A percentile compares a stretch with the other conserved stretches of the same genome.
phyloP scores from a whole-genome alignment of 2,797 vertebrate species.

The Cirrhinus mrigala region DNA sequence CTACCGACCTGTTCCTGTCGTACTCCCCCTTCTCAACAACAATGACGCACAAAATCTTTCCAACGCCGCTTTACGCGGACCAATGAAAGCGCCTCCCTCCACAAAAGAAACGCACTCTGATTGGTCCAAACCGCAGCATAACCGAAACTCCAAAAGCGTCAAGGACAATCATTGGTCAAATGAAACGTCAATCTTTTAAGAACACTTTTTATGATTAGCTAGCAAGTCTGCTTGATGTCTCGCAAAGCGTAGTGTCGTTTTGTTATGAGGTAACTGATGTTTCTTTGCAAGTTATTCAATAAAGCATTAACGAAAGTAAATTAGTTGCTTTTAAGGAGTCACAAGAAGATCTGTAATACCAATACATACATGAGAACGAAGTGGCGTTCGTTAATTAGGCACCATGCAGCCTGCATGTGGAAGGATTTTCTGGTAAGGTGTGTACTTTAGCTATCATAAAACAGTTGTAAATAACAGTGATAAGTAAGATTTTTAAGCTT shows the following conservation, averaged over 20 bases:
- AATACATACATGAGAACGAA: not conserved
- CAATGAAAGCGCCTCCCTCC: slow-evolving; percentile 51
- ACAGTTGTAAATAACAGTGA: not conserved
- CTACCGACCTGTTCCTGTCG: slow-evolving; percentile 49
- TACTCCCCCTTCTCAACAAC: slow-evolving; percentile 40
- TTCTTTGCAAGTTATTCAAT: not conserved
- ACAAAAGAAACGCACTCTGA: slow-evolving; percentile 34
- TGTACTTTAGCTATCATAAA: not conserved
- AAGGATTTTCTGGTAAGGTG: slow-evolving; percentile 2
- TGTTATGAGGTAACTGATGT: not conserved
- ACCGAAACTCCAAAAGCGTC: accelerated
- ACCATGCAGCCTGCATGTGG: not conserved
- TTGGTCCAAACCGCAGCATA: slow-evolving; percentile 64
- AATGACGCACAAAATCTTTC: slow-evolving; percentile 36
- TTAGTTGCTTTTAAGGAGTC: not conserved
- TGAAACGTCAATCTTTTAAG: slow-evolving; percentile 57
- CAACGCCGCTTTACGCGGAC: slow-evolving; percentile 1
- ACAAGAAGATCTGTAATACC: not conserved
- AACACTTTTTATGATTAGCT: not conserved
- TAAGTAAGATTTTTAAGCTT: too few species aligned
- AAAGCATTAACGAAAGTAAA: not conserved
- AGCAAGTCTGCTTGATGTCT: not conserved
- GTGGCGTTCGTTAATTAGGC: not conserved
- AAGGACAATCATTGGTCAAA: slow-evolving; percentile 62
- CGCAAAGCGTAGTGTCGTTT: not conserved